phyloP scores from a whole-genome alignment of 2,888 invertebrate species.

The Uropetala carovei region DNA sequence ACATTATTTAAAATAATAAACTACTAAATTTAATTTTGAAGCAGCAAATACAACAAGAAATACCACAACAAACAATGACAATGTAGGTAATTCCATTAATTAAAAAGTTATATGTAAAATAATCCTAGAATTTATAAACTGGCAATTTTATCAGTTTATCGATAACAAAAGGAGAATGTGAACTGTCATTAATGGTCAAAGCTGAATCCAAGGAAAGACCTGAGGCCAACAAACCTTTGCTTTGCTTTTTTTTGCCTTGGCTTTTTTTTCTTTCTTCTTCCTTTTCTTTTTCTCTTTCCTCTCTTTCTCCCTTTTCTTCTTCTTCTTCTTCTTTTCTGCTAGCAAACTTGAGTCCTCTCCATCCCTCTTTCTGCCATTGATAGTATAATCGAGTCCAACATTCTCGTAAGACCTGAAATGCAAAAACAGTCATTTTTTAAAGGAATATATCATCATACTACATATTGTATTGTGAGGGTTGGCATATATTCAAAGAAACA shows the following conservation, averaged over 20 bases:
- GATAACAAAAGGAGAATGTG: background rate
- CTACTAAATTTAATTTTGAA: background rate
- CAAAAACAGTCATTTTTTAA: constrained; percentile 2
- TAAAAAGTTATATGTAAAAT: background rate
- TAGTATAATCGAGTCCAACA: constrained; percentile 26
- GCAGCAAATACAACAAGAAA: background rate
- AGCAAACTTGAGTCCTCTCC: constrained; percentile 67
- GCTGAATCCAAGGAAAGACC: background rate
- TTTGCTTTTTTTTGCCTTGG: constrained; percentile 71
- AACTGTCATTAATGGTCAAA: background rate
- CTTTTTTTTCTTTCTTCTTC: constrained; percentile 77
- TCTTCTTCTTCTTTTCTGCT: constrained; percentile 70
- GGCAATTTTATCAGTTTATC: background rate
- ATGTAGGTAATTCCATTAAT: background rate
- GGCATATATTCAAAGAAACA: too few relatives aligned
- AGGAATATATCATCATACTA: background rate
- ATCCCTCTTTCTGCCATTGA: constrained; percentile 36
- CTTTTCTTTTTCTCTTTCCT: constrained; percentile 79
- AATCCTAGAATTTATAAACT: background rate
- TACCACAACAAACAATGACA: background rate
- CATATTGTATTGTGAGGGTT: background rate
- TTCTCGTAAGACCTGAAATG: constrained; percentile 67
- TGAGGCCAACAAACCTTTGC: background rate
- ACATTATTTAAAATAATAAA: background rate
- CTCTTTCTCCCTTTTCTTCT: constrained; percentile 76